phyloP scores from a whole-genome alignment of 2,888 invertebrate species.

The Rhagium mordax region DNA sequence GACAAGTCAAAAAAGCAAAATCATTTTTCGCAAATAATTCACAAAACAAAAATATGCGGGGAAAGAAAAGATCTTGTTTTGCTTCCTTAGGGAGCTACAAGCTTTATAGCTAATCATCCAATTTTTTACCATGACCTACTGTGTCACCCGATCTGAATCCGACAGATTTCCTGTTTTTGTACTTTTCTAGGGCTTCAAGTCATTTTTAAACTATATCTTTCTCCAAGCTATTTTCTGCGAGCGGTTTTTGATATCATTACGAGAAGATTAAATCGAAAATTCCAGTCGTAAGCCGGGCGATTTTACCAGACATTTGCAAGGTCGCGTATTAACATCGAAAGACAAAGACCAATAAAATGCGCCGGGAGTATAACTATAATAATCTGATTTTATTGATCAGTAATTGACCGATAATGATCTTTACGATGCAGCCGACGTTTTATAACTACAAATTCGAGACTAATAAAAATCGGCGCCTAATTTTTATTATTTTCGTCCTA shows the following conservation, averaged over 20 bases:
- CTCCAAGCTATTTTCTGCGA: too few species aligned
- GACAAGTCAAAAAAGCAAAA: neutral
- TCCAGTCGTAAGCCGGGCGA: neutral
- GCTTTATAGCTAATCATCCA: too few species aligned
- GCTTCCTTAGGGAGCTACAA: too few species aligned
- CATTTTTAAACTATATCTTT: too few species aligned
- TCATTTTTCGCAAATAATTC: too few species aligned
- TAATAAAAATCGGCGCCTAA: constrained; percentile 62
- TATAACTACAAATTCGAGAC: constrained; percentile 62
- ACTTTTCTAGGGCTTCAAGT: too few species aligned
- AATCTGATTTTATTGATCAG: constrained; percentile 64
- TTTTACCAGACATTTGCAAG: constrained; percentile 6
- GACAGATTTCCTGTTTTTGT: too few species aligned
- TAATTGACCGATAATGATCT: constrained; percentile 66
- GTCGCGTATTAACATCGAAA: constrained; percentile 9
- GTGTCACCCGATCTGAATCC: too few species aligned
- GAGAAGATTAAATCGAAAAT: neutral
- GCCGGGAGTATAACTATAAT: constrained; percentile 51
- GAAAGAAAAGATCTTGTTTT: too few species aligned
- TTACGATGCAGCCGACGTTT: constrained; percentile 61
- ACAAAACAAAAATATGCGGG: too few species aligned
- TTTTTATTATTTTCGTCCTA: constrained; percentile 37
- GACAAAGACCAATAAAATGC: constrained; percentile 31
- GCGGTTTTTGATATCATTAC: neutral
- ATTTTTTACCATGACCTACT: too few species aligned